Evolutionary conservation across 2,888 invertebrate species (phyloP), one percentile per base, ranked within the genome.

Genomic region (Drosophila maculinotata): DNA sequence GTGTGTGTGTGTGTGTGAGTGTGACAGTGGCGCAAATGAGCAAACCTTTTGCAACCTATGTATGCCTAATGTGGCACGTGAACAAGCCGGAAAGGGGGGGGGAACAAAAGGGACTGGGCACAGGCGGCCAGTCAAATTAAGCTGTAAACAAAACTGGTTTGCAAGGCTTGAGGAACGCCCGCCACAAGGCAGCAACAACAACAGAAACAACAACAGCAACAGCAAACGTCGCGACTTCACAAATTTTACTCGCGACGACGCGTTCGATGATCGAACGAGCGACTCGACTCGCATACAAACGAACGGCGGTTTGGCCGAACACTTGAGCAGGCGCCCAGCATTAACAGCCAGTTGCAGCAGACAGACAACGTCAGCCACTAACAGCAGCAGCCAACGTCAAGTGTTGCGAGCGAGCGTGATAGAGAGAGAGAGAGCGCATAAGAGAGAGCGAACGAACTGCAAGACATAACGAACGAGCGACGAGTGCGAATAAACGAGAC

Each of bases 271-370:
- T 81, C 80, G 79, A 82, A 71, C 74, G 72, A 77, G 69, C 78
- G 15, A 36, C 44, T 17, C 45, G 66, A 74, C 75, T 77, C 69
- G 65, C 70, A 60, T 76, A 79, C 84, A 87, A 85, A 82, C 88
- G 88, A 84, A 88, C 88, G 83, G 69, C 83, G 69, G 88, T 88
- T 79, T 69, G 87, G 84, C 88, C 84, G 88, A 84, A 88, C 88
- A 52, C 52, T 52, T 47, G 52, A 86, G 62, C 78, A 88, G 86
- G 88, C 80, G 72, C 54, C 8, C 84, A 84, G 84, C 66, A 60
- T 20, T 17, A 9, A n/a, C 28, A 52, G 59, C 2, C 47, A 68
- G 79, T n/a, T 36, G 28, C 38, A 8, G 58, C 51, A 54, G 69
- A 58, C 66, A 48, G 72, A 64, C 72, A 63, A 38, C 63, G 72